Base-by-base conservation (phyloP, 2,888 invertebrate species). In the Opisthograptis luteolata region DNA sequence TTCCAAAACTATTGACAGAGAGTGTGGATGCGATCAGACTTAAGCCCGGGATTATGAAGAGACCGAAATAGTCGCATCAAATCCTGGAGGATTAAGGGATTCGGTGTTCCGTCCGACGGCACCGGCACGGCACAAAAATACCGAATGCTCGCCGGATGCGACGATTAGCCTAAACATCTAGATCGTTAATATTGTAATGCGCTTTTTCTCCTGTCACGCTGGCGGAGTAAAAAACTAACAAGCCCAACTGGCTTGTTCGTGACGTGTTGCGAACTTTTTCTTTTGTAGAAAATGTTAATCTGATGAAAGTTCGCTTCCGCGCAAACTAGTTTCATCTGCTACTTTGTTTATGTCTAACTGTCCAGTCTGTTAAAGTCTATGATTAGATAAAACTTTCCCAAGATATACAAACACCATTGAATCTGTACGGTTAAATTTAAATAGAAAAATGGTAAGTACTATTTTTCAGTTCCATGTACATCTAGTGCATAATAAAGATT, bases 1-100 rank as follows among this genome's bases (percentile, higher is more conserved):
- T 84, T 87, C 87, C 79, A 75, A 87, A 90, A 90, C 90, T 90
- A 90, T 90, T 89, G 90, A 90, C 90, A 89, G 89, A 84, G 85
- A 85, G 87, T 88, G 88, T 89, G 90, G 90, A 87, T 86, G 86
- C 89, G 87, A 90, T 90, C 90, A 87, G 79, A 81, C 84, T 85
- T 90, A 90, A 90, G 86, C 88, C 75, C 42, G 74, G 89, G 89
- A 89, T 90, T 90, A 89, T 87, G 87, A 89, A 81, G 82, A 85
- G 87, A 88, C 90, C 89, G 81, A 90, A 90, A 90, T 90, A 90
- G 90, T 89, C 84, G 88, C 82, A 83, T 87, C 80, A 83, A 87
- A 90, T 89, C 86, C 90, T 76, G 72, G 56, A 73, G 90, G 90
- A 89, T 90, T 90, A 90, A 87, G 83, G 84, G 89, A 88, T 90